These are phyloP conservation scores for Eptesicus fuscus DNA, from an alignment of 2,113 vertebrate species.

Conservation along the genomic window DNA sequence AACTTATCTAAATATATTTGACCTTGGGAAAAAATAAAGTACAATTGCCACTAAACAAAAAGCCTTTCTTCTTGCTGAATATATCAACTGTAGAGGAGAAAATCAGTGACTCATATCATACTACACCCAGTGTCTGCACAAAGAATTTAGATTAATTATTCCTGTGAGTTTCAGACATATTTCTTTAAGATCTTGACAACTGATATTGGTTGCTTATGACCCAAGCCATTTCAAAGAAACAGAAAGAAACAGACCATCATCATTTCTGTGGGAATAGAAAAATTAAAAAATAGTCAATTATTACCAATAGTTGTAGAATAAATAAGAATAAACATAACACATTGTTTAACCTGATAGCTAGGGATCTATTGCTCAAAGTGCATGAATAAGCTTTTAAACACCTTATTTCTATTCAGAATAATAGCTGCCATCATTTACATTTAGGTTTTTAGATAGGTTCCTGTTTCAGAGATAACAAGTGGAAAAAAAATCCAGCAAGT, in stretches of 20 bases:
- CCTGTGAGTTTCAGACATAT: constrained; percentile 62
- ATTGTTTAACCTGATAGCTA: constrained; percentile 22
- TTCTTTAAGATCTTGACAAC: constrained; percentile 73
- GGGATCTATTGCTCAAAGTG: neutral
- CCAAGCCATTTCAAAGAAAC: constrained; percentile 33
- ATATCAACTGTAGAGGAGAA: constrained; percentile 71
- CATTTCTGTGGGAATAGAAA: constrained; percentile 41
- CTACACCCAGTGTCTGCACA: constrained; percentile 68
- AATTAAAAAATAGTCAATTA: constrained; percentile 34
- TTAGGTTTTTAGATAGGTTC: neutral
- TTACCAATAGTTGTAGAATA: constrained; percentile 49
- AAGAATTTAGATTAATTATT: constrained; percentile 74
- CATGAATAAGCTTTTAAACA: neutral
- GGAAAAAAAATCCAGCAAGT: neutral
- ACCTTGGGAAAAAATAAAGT: constrained; percentile 71
- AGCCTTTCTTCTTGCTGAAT: constrained; percentile 67
- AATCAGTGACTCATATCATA: constrained; percentile 68
- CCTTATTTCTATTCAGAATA: constrained; percentile 41
- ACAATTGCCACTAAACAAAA: constrained; percentile 67
- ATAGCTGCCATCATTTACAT: neutral
- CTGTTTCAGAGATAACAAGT: constrained; percentile 38
- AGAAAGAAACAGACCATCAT: neutral
- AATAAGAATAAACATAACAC: constrained; percentile 47
- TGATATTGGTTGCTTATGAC: constrained; percentile 61
- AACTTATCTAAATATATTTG: constrained; percentile 66